These are phyloP conservation scores for Protonibea diacanthus DNA, from an alignment of 2,797 vertebrate species.

Conservation along the genomic window DNA sequence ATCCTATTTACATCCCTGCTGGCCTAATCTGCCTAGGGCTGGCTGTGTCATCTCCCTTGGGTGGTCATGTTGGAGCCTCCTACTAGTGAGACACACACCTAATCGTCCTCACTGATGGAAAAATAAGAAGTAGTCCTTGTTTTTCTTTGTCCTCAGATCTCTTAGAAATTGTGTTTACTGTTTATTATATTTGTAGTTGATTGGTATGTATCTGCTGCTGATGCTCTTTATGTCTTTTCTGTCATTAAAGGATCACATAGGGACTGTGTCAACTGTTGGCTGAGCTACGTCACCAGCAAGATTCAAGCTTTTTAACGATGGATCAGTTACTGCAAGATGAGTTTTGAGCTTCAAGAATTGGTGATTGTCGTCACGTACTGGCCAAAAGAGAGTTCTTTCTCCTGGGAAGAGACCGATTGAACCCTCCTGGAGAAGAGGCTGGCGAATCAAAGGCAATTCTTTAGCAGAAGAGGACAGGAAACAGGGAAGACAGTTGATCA, in stretches of 20 bases:
- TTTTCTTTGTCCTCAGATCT: constrained; percentile 9
- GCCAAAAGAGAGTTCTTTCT: neutral
- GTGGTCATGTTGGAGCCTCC: constrained; percentile 57
- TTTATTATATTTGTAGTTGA: constrained; percentile 1
- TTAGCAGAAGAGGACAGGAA: constrained; percentile 3
- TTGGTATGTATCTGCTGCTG: neutral
- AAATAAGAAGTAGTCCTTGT: constrained; percentile 25
- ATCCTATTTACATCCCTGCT: constrained; percentile 78
- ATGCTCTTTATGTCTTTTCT: constrained; percentile 23
- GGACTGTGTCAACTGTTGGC: constrained; percentile 3
- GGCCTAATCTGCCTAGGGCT: constrained; percentile 75
- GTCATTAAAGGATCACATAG: constrained; percentile 29
- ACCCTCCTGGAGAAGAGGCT: neutral
- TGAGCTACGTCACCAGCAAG: constrained; percentile 11
- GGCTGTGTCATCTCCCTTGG: constrained; percentile 73
- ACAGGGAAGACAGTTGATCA: constrained; percentile 6
- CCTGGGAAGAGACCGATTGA: constrained; percentile 13
- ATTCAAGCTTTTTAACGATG: constrained; percentile 34
- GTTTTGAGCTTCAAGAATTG: constrained; percentile 41
- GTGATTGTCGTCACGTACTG: constrained; percentile 10
- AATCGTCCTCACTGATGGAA: constrained; percentile 52
- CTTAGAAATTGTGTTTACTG: neutral
- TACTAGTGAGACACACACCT: constrained; percentile 50
- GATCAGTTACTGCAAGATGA: constrained; percentile 53
- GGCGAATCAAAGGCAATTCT: neutral